A percentile compares a stretch with the other conserved stretches of the same genome.
Evolutionary conservation across 1,140 invertebrate genomes (phyloP).

Genomic region (Anastatus disparis): DNA sequence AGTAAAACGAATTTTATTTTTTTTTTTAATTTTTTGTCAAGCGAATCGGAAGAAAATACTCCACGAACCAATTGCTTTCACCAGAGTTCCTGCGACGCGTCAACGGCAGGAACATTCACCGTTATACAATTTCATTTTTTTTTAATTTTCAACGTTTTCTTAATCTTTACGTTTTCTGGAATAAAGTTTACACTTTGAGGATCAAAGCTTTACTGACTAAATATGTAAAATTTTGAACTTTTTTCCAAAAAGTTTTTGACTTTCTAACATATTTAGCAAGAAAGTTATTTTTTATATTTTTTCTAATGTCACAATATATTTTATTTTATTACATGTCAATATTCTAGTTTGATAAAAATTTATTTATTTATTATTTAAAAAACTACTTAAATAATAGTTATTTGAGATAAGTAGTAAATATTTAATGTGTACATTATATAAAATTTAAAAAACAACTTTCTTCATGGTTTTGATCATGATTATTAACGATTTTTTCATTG

Average conservation of each 20-base stretch:
- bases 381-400: too few species aligned
- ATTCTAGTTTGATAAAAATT: too few species aligned
- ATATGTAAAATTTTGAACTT: too few species aligned
- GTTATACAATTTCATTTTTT: slow-evolving; percentile 8
- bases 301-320: too few species aligned
- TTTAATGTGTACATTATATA: background rate
- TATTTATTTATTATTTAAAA: too few species aligned
- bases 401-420: too few species aligned
- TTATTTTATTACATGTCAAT: too few species aligned
- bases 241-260: too few species aligned
- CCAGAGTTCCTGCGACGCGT: slow-evolving; percentile 30
- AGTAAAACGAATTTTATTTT: background rate
- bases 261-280: too few species aligned
- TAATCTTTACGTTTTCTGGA: background rate
- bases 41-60: slow-evolving; percentile 1
- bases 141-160: background rate
- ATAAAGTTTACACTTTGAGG: slow-evolving; percentile 11
- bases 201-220: too few species aligned
- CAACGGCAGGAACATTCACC: slow-evolving; percentile 33
- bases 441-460: background rate
- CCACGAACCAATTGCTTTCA: slow-evolving; percentile 11
- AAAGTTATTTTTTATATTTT: too few species aligned
- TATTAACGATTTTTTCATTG: background rate
- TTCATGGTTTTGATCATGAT: background rate
- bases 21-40: background rate